These are phyloP conservation scores for Autographa gamma DNA, from an alignment of 2,888 invertebrate species.

Conservation along the genomic window DNA sequence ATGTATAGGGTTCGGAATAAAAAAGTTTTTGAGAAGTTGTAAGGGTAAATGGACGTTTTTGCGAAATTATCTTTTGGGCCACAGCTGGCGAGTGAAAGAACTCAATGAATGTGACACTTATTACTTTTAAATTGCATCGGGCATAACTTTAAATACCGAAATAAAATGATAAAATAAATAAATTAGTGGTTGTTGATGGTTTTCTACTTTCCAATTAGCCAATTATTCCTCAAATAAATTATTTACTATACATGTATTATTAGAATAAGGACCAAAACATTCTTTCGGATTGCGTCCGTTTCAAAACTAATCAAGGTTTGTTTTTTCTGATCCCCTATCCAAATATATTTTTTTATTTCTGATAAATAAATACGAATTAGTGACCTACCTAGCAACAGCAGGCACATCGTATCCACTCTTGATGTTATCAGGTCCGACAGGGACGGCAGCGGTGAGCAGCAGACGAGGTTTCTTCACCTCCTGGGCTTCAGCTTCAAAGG, in stretches of 20 bases:
- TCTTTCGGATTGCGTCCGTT: no score
- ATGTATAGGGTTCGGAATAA: constrained; percentile 34
- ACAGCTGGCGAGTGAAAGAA: constrained; percentile 16
- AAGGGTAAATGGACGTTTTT: constrained; percentile 34
- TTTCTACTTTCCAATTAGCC: no score
- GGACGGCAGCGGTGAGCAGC: constrained; percentile 96
- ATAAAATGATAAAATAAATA: no score
- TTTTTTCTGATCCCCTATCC: no score
- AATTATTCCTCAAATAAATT: no score
- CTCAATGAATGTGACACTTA: background rate
- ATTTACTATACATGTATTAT: no score
- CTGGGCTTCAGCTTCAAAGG: constrained; percentile 97
- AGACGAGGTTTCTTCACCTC: constrained; percentile 95
- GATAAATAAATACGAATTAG: no score
- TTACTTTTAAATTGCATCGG: background rate
- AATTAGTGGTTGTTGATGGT: no score
- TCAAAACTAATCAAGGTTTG: no score
- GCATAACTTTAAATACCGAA: no score
- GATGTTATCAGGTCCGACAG: constrained; percentile 97
- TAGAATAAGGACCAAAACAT: no score
- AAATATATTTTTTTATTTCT: no score
- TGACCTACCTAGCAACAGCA: constrained; percentile 94
- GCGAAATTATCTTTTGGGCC: constrained; percentile 35
- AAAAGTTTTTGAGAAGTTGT: constrained; percentile 24
- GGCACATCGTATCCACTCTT: constrained; percentile 97